Evolutionary conservation across 2,888 invertebrate genomes (phyloP).

Genomic region (Sicus ferrugineus): DNA sequence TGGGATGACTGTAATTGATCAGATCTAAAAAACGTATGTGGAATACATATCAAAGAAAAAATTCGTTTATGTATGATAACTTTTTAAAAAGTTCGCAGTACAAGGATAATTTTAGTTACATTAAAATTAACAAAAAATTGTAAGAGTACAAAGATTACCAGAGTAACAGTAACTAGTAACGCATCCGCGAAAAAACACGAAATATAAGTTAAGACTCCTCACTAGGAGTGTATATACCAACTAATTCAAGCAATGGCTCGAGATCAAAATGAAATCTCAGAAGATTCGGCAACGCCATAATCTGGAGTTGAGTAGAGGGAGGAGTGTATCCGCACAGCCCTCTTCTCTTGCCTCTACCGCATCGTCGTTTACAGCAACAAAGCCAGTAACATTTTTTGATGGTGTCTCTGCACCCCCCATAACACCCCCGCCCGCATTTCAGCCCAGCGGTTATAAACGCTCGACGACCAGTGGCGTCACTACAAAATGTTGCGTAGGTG

Average conservation of each 20-base stretch:
- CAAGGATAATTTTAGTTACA: too few species aligned
- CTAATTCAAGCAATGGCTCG: conserved; percentile 33
- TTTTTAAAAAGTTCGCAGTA: too few species aligned
- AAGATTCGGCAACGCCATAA: conserved; percentile 70
- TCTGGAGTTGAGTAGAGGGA: conserved; percentile 62
- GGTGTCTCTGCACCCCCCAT: conserved; percentile 69
- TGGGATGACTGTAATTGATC: too few species aligned
- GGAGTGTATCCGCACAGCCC: conserved; percentile 48
- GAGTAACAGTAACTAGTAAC: conserved; percentile 30
- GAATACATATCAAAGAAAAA: too few species aligned
- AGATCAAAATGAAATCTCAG: conserved; percentile 71
- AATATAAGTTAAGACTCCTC: conserved; percentile 30
- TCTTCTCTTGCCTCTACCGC: conserved; percentile 1
- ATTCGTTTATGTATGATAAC: too few species aligned
- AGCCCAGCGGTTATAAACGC: conserved; percentile 69
- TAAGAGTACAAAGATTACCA: too few species aligned
- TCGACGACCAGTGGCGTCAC: conserved; percentile 41
- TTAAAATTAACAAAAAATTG: too few species aligned
- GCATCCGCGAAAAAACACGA: conserved; percentile 34
- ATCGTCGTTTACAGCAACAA: conserved; percentile 45
- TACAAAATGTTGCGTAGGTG: conserved; percentile 54
- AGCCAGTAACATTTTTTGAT: conserved; percentile 52
- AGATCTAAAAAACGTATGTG: too few species aligned
- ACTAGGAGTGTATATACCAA: conserved; percentile 20
- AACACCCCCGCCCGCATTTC: conserved; percentile 74